phyloP scores from a whole-genome alignment of 2,113 vertebrate genomes.

The Chionodraco myersi region DNA sequence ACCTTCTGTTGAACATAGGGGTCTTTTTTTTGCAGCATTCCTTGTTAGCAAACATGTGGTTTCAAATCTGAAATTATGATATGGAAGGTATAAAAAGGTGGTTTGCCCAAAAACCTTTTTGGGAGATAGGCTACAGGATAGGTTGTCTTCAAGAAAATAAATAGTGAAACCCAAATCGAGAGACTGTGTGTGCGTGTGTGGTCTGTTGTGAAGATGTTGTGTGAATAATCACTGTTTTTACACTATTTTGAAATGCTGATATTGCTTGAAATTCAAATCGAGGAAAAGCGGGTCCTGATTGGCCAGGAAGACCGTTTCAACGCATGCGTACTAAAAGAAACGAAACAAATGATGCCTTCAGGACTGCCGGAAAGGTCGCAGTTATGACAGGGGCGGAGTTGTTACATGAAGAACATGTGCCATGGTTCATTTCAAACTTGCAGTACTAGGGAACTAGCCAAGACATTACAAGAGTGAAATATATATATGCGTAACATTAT shows the following conservation, averaged over 20 bases:
- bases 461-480: neutral
- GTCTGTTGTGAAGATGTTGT: slow-evolving; percentile 43
- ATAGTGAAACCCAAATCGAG: slow-evolving; percentile 91
- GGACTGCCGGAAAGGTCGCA: fast-evolving
- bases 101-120: slow-evolving; percentile 91
- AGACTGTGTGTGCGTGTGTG: slow-evolving; percentile 67
- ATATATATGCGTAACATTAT: neutral
- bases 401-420: neutral
- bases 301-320: neutral
- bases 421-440: neutral
- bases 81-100: slow-evolving; percentile 85
- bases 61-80: slow-evolving; percentile 89
- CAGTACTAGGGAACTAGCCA: neutral
- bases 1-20: slow-evolving; percentile 97
- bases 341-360: neutral
- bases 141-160: slow-evolving; percentile 98
- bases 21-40: slow-evolving; percentile 94
- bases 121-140: slow-evolving; percentile 91
- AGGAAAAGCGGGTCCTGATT: neutral
- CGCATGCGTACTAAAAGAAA: slow-evolving; percentile 54
- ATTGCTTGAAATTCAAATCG: slow-evolving; percentile 53
- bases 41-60: slow-evolving; percentile 98
- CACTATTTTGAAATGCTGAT: neutral
- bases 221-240: neutral
- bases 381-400: neutral